These are phyloP conservation scores for Zhuqinia jingwanae DNA, from an alignment of 2,888 invertebrate species.

Conservation along the genomic window DNA sequence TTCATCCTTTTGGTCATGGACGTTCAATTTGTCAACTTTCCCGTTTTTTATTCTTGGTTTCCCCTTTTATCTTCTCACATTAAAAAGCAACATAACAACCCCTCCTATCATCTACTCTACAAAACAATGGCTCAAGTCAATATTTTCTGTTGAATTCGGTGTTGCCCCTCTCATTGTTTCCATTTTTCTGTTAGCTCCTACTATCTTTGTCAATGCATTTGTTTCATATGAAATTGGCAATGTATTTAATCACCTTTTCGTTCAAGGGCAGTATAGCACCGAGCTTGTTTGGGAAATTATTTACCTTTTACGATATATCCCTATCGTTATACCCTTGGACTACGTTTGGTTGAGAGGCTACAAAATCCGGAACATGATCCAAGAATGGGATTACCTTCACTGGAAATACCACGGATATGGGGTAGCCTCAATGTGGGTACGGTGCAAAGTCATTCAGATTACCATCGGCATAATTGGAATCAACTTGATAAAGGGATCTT, in stretches of 20 bases:
- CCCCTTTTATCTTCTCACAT: conserved; percentile 63
- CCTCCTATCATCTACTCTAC: not conserved
- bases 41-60: conserved; percentile 70
- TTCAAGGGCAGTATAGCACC: conserved; percentile 25
- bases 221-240: not conserved
- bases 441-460: not conserved
- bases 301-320: conserved; percentile 33
- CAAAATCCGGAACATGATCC: conserved; percentile 50
- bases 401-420: not conserved
- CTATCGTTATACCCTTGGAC: conserved; percentile 53
- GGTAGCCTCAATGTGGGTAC: not conserved
- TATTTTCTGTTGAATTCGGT: conserved; percentile 26
- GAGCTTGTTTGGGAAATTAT: not conserved
- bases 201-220: conserved; percentile 22
- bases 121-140: conserved; percentile 48
- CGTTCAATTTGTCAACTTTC: conserved; percentile 52
- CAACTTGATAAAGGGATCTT: not conserved
- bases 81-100: not conserved
- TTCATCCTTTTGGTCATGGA: conserved; percentile 66
- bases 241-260: conserved; percentile 40
- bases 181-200: conserved; percentile 10
- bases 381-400: not conserved
- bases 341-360: conserved; percentile 72
- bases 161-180: not conserved
- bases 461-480: conserved; percentile 33